Percentiles rank a stretch among this genome's conserved stretches.
Evolutionary conservation across 37 sponge, comb jelly and placozoan species (phyloP).

Genomic region (Halichondria panicea): DNA sequence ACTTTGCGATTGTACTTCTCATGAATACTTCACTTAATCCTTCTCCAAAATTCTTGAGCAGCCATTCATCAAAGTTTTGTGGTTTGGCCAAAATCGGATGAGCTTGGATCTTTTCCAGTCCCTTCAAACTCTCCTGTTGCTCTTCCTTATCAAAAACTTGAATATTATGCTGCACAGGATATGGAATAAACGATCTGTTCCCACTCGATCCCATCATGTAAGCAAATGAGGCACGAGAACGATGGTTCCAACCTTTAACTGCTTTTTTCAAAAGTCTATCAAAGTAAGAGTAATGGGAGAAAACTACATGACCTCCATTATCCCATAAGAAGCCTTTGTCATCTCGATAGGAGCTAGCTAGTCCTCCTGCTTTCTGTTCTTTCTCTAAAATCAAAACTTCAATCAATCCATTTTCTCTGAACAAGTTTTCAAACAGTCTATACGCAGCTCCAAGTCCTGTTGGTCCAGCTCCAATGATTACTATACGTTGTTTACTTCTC

Average conservation of each 20-base stretch:
- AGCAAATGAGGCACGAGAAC: constrained; percentile 18
- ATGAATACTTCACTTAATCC: constrained; percentile 37
- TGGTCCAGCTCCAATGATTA: constrained; percentile 46
- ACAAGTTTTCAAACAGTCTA: constrained; percentile 9
- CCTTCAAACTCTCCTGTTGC: constrained; percentile 8
- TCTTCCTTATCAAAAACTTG: constrained; percentile 24
- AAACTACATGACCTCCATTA: constrained; percentile 48
- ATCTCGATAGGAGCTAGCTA: constrained; percentile 34
- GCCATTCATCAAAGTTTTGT: constrained; percentile 46
- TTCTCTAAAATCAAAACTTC: constrained; percentile 31
- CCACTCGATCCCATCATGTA: constrained; percentile 36
- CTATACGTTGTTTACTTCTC: neutral
- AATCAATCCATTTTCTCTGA: neutral
- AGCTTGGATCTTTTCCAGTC: constrained; percentile 7
- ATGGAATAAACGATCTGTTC: constrained; percentile 28
- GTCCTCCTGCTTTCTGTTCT: constrained; percentile 26
- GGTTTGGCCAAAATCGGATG: constrained; percentile 15
- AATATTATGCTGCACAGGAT: constrained; percentile 46
- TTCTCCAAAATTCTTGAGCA: constrained; percentile 39
- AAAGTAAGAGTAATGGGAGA: constrained; percentile 47
- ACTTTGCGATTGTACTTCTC: constrained; percentile 49
- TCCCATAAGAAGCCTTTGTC: constrained; percentile 43
- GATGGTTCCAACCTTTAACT: constrained; percentile 31
- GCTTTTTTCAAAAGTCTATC: constrained; percentile 3
- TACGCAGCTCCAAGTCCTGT: constrained; percentile 42